A percentile compares a stretch with the other conserved stretches of the same genome.
Evolutionary conservation across 2,113 vertebrate species (phyloP).

Genomic region (Macrotis lagotis): DNA sequence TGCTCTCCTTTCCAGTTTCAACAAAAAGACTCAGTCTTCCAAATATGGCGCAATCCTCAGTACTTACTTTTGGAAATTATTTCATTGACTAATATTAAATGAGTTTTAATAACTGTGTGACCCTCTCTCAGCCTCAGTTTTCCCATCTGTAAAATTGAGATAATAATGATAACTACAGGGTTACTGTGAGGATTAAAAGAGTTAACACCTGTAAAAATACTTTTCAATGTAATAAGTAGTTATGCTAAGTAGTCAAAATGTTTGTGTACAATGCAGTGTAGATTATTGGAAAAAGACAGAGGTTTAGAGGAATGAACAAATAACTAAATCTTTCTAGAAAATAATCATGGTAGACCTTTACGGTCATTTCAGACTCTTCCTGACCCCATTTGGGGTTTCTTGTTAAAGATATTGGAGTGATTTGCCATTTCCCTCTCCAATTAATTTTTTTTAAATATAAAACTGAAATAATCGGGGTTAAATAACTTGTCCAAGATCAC

Average conservation of each 20-base stretch:
- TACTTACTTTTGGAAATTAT: constrained; percentile 57
- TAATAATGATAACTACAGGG: not conserved
- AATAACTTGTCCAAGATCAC: not conserved
- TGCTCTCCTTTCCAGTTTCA: constrained; percentile 42
- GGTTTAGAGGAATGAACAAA: not conserved
- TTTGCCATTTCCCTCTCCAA: not conserved
- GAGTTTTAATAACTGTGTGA: constrained; percentile 7
- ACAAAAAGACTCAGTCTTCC: constrained; percentile 46
- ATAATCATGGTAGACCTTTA: not conserved
- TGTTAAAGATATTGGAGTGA: not conserved
- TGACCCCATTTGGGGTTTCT: not conserved
- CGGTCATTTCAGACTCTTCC: not conserved
- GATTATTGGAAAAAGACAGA: not conserved
- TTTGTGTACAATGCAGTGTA: not conserved
- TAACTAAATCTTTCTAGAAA: not conserved
- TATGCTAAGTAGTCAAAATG: not conserved
- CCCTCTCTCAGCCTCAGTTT: not conserved
- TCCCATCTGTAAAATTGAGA: not conserved
- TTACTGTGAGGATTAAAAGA: not conserved
- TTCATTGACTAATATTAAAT: constrained; percentile 45
- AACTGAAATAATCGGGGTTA: not conserved
- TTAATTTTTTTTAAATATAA: not conserved
- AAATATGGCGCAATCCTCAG: constrained; percentile 18
- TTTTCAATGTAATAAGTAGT: not conserved
- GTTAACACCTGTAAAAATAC: not conserved